phyloP scores from a whole-genome alignment of 1,140 invertebrate species.

The Cotesia typhae region DNA sequence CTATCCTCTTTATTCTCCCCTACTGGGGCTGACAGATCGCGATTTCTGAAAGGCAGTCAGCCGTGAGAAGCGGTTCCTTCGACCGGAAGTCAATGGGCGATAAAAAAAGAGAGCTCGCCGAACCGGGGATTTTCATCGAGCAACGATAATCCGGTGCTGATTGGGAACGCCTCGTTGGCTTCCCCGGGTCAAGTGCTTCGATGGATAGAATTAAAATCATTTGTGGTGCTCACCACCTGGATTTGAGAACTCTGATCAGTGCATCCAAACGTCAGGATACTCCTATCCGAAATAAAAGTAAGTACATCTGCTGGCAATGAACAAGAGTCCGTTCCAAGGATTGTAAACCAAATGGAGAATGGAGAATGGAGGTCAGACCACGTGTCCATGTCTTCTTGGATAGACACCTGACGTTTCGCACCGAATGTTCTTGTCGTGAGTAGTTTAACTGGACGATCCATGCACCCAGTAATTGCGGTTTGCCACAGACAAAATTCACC shows the following conservation, averaged over 20 bases:
- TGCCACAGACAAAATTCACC: constrained; percentile 50
- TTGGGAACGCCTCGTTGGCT: constrained; percentile 38
- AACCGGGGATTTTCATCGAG: constrained; percentile 32
- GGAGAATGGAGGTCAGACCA: constrained; percentile 18
- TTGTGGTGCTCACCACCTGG: constrained; percentile 18
- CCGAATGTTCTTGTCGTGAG: constrained; percentile 50
- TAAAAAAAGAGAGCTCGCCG: constrained; percentile 21
- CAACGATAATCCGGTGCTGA: constrained; percentile 37
- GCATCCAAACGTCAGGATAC: constrained; percentile 19
- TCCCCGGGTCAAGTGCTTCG: constrained; percentile 8
- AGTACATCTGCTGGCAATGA: neutral
- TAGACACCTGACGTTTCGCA: constrained; percentile 53
- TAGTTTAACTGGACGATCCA: constrained; percentile 39
- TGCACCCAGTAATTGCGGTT: constrained; percentile 60
- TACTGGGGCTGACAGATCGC: constrained; percentile 32
- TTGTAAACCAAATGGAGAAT: constrained; percentile 9
- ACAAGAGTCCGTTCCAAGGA: no score
- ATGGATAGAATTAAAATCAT: constrained; percentile 35
- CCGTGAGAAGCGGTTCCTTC: constrained; percentile 28
- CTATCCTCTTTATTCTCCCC: neutral
- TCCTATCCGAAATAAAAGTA: constrained; percentile 24
- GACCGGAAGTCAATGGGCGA: constrained; percentile 36
- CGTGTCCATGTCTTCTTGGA: constrained; percentile 16
- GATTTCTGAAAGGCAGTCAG: constrained; percentile 33
- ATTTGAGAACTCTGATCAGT: constrained; percentile 18